Conservation (phyloP, 1,140 invertebrate genomes). For the Pentalonia nigronervosa region DNA sequence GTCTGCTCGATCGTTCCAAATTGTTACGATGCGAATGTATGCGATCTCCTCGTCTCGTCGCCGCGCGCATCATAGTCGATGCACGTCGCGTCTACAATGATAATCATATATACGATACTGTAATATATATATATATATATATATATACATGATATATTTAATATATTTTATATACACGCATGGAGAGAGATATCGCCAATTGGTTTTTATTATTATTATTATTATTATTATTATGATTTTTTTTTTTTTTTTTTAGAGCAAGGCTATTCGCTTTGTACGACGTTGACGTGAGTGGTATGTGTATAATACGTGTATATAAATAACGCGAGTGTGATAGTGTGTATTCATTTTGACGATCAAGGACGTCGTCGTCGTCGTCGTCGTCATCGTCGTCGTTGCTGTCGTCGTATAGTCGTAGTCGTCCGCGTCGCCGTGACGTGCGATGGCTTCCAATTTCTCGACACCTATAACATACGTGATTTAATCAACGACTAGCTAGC, state of each 20-base stretch:
- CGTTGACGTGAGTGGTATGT: background rate
- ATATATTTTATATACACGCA: background rate
- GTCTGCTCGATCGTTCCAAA: background rate
- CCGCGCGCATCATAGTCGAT: background rate
- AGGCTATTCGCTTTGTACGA: conserved; percentile 36
- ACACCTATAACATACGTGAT: conserved; percentile 48
- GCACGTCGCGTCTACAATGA: conserved; percentile 4
- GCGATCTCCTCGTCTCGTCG: background rate
- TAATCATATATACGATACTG: no score
- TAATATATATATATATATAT: background rate
- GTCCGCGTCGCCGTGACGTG: no score
- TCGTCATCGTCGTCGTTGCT: background rate
- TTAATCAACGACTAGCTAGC: background rate
- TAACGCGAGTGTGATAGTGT: background rate
- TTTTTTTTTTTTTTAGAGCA: conserved; percentile 37
- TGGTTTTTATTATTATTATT: conserved; percentile 10
- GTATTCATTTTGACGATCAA: conserved; percentile 55
- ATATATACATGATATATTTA: background rate
- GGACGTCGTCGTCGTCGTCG: conserved; percentile 21
- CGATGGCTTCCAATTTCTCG: conserved; percentile 33
- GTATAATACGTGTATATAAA: background rate
- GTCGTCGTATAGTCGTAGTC: no score
- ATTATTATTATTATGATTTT: background rate
- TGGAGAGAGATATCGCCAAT: conserved; percentile 30
- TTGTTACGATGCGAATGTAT: background rate